phyloP scores from a whole-genome alignment of 1,140 invertebrate species.

The Megalopta genalis region DNA sequence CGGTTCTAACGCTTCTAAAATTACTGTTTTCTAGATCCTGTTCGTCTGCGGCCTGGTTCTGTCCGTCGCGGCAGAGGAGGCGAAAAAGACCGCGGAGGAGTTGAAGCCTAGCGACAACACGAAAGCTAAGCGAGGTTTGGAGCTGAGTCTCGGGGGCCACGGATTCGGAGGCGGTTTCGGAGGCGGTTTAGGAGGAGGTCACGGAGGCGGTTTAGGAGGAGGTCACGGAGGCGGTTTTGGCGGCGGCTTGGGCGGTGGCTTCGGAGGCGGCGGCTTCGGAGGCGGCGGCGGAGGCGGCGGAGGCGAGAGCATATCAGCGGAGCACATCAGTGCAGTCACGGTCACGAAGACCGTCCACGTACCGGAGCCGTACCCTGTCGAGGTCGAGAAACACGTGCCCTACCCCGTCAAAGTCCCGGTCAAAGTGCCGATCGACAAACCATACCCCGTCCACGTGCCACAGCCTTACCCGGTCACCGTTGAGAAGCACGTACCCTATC shows the following conservation, averaged over 20 bases:
- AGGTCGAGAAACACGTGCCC: conserved; percentile 76
- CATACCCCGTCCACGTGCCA: conserved; percentile 80
- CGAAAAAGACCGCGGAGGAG: conserved; percentile 56
- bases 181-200: conserved; percentile 46
- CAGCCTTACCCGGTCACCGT: conserved; percentile 83
- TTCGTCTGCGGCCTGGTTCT: conserved; percentile 69
- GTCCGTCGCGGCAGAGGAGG: conserved; percentile 64
- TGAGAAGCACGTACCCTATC: conserved; percentile 81
- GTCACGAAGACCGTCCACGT: conserved; percentile 80
- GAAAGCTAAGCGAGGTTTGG: conserved; percentile 74
- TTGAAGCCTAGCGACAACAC: conserved; percentile 59
- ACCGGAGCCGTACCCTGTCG: conserved; percentile 77
- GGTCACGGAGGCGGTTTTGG: conserved; percentile 46
- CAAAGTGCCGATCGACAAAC: conserved; percentile 80
- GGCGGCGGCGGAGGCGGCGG: conserved; percentile 43
- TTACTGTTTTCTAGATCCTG: conserved; percentile 62
- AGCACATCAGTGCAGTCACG: conserved; percentile 77
- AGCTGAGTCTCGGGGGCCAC: conserved; percentile 69
- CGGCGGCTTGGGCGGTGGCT: conserved; percentile 65
- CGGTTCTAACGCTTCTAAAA: neutral
- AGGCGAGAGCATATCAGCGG: conserved; percentile 66
- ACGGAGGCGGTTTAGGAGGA: conserved; percentile 37
- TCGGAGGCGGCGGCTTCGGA: conserved; percentile 63
- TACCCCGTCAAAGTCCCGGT: conserved; percentile 77
- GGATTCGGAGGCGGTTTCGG: conserved; percentile 42